Evolutionary conservation across 64 coral and sea anemone genomes (phyloP).

Genomic region (Porites australiensis): DNA sequence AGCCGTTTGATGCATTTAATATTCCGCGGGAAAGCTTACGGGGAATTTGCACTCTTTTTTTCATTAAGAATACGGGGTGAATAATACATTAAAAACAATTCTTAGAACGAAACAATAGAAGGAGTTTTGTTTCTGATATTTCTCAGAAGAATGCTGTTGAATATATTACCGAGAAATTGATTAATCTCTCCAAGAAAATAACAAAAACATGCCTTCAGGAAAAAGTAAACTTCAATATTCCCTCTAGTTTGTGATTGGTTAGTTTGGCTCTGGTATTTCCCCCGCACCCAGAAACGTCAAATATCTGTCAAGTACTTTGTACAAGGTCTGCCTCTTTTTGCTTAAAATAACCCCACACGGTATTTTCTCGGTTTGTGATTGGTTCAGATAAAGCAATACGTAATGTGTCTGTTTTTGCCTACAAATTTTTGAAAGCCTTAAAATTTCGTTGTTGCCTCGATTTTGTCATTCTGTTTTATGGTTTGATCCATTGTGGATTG

Average conservation of each 20-base stretch:
- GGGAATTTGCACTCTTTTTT: too few relatives aligned
- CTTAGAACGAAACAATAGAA: not conserved
- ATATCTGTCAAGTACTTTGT: not conserved
- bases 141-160: not conserved
- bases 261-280: not conserved
- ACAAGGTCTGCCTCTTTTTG: too few relatives aligned
- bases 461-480: too few relatives aligned
- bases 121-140: not conserved
- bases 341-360: too few relatives aligned
- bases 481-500: too few relatives aligned
- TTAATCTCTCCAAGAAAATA: not conserved
- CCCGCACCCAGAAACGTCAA: slow-evolving; percentile 22
- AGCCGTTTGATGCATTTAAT: too few relatives aligned
- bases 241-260: not conserved
- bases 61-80: too few relatives aligned
- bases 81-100: not conserved
- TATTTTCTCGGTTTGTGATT: not conserved
- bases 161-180: not conserved
- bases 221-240: not conserved
- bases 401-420: not conserved
- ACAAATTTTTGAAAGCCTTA: too few relatives aligned
- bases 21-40: too few relatives aligned
- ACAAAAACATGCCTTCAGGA: not conserved
- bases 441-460: too few relatives aligned
- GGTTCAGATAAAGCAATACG: not conserved